These are phyloP conservation scores for Dipodomys spectabilis DNA, from an alignment of 2,113 vertebrate genomes.

Conservation along the genomic window DNA sequence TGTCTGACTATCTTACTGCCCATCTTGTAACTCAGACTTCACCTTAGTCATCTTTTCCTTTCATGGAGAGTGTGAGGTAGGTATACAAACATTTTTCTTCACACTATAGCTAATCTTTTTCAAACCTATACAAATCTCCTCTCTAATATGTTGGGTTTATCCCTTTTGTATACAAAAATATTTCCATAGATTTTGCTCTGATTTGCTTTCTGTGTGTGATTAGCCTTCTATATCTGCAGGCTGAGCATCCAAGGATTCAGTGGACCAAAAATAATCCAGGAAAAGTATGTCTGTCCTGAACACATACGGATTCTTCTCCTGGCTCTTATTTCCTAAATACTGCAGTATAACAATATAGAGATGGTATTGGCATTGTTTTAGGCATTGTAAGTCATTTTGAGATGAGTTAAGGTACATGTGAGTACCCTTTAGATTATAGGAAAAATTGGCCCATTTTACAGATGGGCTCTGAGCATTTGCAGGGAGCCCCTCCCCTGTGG, in stretches of 20 bases:
- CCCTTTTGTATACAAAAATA: not conserved
- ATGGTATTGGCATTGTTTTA: no score
- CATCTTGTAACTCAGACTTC: not conserved
- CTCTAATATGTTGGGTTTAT: not conserved
- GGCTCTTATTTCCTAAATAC: no score
- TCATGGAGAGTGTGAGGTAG: not conserved
- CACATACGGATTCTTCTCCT: no score
- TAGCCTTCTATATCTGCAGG: not conserved
- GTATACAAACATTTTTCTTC: not conserved
- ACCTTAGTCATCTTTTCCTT: rapidly evolving
- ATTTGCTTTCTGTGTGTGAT: not conserved
- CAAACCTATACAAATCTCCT: not conserved
- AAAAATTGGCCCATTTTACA: not conserved
- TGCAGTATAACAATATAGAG: no score
- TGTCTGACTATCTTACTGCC: not conserved
- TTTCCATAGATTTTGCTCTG: not conserved
- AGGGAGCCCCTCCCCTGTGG: not conserved
- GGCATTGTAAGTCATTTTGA: not conserved
- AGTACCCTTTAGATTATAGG: not conserved
- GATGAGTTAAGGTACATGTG: rapidly evolving
- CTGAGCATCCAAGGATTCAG: not conserved
- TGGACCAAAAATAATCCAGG: not conserved
- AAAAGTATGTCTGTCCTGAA: not conserved
- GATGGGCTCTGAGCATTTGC: not conserved
- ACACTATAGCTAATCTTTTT: not conserved